Evolutionary conservation across 2,797 vertebrate genomes (phyloP), one percentile per base, ranked within the genome.

Genomic region (Cuniculus paca): DNA sequence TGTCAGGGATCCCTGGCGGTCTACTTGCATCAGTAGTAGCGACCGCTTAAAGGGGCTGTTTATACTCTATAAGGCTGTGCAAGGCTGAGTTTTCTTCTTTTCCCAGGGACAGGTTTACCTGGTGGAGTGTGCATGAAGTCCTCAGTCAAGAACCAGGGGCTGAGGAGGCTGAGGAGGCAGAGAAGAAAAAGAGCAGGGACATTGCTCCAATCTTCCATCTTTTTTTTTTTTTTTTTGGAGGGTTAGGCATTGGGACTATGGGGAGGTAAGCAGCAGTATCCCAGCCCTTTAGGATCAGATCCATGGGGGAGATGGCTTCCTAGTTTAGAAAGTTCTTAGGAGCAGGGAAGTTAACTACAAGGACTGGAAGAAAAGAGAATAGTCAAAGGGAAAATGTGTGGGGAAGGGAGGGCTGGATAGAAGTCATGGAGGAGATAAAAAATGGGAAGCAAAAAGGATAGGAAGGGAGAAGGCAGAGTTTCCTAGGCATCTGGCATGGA

Each of bases 1-100:
- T 88, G 95, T 96, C 94, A 97, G 92, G 95, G 87, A 93, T 84
- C 26, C 42, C 26, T 75, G 72, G 83, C 45, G 45, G 45, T 65
- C 89, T 81, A 24, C 90, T 93, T 82, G 61, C 58, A 70, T 94
- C 94, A 95, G 6, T 85, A 95, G 93, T 65, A 56, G 61, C 88
- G 85, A 85, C 88, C 56, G 88, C 94, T 88, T 50, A 63, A 50
- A 97, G 91, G 13, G 91, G 13, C 68, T 80, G 6, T 88, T 93
- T 24, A 75, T 90, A 81, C 80, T 81, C 83, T 96, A 48, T 81
- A 92, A 26, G 58, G 65, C 61, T 91, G 63, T 79, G 72, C 86
- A 58, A 96, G 77, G 36, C 48, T 56, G 60, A 45, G 85, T 95
- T 88, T 94, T 92, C 65, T 86, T 88, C 56, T 70, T 61, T 56